Evolutionary conservation across 2,888 invertebrate species (phyloP), one percentile per base, ranked within the genome.

Genomic region (Doris montereyensis): DNA sequence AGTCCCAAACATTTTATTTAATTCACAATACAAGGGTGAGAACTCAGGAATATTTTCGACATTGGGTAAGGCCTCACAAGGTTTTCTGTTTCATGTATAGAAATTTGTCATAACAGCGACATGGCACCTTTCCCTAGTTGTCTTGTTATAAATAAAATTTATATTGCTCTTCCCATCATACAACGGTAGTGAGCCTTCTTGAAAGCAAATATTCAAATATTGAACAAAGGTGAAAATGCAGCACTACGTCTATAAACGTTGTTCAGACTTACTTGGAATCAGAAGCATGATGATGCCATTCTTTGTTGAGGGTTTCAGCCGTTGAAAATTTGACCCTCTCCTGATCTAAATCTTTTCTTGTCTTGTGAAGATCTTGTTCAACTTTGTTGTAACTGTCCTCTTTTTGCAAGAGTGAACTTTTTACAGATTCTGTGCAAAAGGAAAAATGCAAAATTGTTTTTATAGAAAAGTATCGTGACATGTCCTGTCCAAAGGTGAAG

Each of bases 331-430:
- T 83, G 17, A 82, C 83, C 26, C 83, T 82, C 67, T 87, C 86
- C 2, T 81, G 81, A 0, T 84, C 82, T 13, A 86, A 65, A 21
- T 86, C 84, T 1, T 84, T 84, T 41, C 85, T 86, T 41, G 84
- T 62, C 41, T 83, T 79, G 28, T 85, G 85, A 57, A 94, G 88
- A 87, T 95, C 95, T 0, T 93, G 90, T 60, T 93, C 93, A 32
- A 95, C 91, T 87, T 93, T 94, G 87, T 94, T 94, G 58, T 93
- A 93, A 70, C 91, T 93, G 79, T 90, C 93, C 80, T 92, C 93
- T 52, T 93, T 93, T 86, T 93, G 93, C n/a, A 89, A 89, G 72
- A 93, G 93, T 84, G 93, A 93, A 13, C 94, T 93, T 79, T 93
- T 93, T n/a, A 94, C 88, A 84, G 93, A 92, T 82, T 87, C 91